A percentile compares a stretch with the other conserved stretches of the same genome.
Conservation (phyloP, 2,113 vertebrate species). For the Plectropomus leopardus region DNA sequence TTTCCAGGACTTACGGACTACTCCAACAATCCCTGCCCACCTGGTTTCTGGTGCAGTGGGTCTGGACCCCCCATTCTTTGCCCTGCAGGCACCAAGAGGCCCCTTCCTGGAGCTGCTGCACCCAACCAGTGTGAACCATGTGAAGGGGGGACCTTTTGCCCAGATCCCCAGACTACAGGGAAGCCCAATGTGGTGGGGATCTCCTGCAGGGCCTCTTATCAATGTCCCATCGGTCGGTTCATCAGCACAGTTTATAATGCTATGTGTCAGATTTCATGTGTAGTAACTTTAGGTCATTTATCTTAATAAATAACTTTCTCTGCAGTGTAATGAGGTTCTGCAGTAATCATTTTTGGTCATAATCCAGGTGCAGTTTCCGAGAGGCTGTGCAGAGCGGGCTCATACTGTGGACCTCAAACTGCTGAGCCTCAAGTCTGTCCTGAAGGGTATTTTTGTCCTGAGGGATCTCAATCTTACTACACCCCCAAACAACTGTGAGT, state of each 20-base stretch:
- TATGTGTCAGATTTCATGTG: neutral
- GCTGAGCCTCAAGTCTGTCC: conserved; percentile 87
- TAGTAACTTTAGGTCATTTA: neutral
- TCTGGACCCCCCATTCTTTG: conserved; percentile 85
- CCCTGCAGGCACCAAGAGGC: conserved; percentile 89
- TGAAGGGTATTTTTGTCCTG: conserved; percentile 89
- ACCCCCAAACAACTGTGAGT: conserved; percentile 88
- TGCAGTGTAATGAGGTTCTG: neutral
- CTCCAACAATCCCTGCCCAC: conserved; percentile 86
- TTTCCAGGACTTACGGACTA: conserved; percentile 85
- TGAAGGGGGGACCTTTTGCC: conserved; percentile 88
- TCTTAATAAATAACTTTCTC: neutral
- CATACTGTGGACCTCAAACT: conserved; percentile 87
- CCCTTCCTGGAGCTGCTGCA: conserved; percentile 86
- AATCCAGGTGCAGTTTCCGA: conserved; percentile 88
- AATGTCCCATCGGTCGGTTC: conserved; percentile 89
- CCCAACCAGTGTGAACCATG: conserved; percentile 87
- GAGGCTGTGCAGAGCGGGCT: conserved; percentile 87
- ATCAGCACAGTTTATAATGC: neutral
- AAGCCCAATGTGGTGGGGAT: conserved; percentile 85
- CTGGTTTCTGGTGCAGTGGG: conserved; percentile 93
- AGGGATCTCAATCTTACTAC: conserved; percentile 87
- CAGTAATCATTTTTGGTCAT: conserved; percentile 18
- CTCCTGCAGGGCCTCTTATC: conserved; percentile 88
- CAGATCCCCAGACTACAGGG: conserved; percentile 81